Base-by-base conservation (phyloP, 2,113 vertebrate genomes). In the Sphaerodactylus townsendi region DNA sequence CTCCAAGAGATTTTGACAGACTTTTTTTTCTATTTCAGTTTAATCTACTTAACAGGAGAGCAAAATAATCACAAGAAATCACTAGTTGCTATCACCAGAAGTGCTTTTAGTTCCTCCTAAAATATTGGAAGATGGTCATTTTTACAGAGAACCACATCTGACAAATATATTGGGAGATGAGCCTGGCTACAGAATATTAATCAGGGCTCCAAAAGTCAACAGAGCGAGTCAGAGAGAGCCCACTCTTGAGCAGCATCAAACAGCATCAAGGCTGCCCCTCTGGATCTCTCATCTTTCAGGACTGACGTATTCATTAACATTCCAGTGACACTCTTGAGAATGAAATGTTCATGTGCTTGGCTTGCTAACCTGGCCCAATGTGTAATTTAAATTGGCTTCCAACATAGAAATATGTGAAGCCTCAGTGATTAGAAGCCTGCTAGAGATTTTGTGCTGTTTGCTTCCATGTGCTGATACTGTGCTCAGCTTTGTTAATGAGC, bases 311-410 rank as follows among this genome's bases (percentile, higher is more conserved):
- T 84, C 89, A 81, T 93, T 88, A 86, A 83, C 79, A 84, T 86
- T 80, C n/a, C 85, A 72, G 73, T 86, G 80, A 39, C 48, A 2
- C 2, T 77, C 77, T 41, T 70, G 73, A 25, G 59, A 84, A 90
- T 41, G 77, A 59, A 0, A 0, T 37, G 70, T 84, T 83, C 11
- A 23, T 62, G 30, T 59, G 50, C 82, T 72, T 88, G 48, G 50
- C 82, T 72, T 88, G 48, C 50, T 77, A 68, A 64, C 46, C 79
- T 73, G 35, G 3, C 11, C 85, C 59, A 30, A 79, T 1, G 66
- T 78, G 81, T 75, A 86, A 89, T 93, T 88, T 73, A 82, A 89
- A 89, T 89, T 74, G 71, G 50, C 46, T 90, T 87, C 78, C 74
- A 25, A 2, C n/a, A 44, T 35, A 71, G 76, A 33, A 75, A 71